Conservation (phyloP, 2,797 vertebrate genomes). For the Platyrinchus mystaceus region DNA sequence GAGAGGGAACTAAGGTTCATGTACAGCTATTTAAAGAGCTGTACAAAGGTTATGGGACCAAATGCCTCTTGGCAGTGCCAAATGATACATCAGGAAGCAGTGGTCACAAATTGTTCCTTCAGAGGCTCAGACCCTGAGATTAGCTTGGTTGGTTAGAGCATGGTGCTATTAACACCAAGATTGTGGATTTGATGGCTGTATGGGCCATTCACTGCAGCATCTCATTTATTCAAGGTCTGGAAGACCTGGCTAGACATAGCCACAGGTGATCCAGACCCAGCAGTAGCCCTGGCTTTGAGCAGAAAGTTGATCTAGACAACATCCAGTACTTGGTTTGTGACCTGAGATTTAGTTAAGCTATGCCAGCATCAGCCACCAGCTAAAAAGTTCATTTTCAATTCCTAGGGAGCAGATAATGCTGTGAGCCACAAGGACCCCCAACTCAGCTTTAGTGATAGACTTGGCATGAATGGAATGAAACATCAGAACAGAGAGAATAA, state of each 20-base stretch:
- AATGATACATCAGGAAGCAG: neutral
- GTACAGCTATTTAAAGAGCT: accelerated
- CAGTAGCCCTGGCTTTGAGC: neutral
- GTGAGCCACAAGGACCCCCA: neutral
- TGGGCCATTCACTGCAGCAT: neutral
- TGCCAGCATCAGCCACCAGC: neutral
- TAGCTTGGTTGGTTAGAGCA: neutral
- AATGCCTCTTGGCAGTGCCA: neutral
- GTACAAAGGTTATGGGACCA: neutral
- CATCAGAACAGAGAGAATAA: neutral
- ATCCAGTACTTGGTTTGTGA: neutral
- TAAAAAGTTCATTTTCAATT: neutral
- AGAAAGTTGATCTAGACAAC: neutral
- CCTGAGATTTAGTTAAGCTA: neutral
- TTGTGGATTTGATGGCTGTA: neutral
- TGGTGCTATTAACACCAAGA: neutral
- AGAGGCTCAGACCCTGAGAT: neutral
- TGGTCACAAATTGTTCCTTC: neutral
- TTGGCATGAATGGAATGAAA: neutral
- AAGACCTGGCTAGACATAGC: neutral
- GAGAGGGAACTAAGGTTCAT: neutral
- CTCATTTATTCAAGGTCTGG: neutral
- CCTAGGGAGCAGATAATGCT: neutral
- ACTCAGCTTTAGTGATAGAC: neutral
- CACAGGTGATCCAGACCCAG: neutral